A percentile compares a stretch with the other conserved stretches of the same genome.
phyloP scores from a whole-genome alignment of 1,140 invertebrate species.

The Drosophila murphyi region DNA sequence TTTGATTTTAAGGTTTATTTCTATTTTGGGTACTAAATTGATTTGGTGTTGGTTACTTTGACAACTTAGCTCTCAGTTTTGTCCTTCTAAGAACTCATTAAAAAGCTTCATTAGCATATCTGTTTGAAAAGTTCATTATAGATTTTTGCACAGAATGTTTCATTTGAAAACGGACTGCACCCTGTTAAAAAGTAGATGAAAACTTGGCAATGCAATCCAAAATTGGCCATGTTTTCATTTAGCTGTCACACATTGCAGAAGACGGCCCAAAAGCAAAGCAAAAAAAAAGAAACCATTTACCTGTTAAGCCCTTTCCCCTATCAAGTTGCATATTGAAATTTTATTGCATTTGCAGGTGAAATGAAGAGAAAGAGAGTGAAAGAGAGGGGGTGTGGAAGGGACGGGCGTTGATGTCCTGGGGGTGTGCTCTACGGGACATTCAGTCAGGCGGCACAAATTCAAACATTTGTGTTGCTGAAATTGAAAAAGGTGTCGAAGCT shows the following conservation, averaged over 20 bases:
- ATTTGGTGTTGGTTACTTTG: too few species aligned
- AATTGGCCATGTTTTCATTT: conserved; percentile 66
- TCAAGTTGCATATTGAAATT: conserved; percentile 76
- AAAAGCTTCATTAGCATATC: background rate
- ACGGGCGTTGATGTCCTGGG: background rate
- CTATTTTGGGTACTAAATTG: too few species aligned
- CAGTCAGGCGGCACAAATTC: conserved; percentile 80
- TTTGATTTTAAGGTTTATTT: too few species aligned
- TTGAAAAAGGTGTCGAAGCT: conserved; percentile 78
- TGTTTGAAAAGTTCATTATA: background rate
- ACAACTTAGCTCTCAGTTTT: background rate
- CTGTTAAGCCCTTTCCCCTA: conserved; percentile 30
- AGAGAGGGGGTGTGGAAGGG: background rate
- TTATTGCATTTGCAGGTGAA: conserved; percentile 66
- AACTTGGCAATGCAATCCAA: conserved; percentile 29
- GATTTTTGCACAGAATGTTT: conserved; percentile 5
- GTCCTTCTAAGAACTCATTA: background rate
- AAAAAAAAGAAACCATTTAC: conserved; percentile 45
- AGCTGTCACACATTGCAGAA: conserved; percentile 53
- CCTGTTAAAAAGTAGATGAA: background rate
- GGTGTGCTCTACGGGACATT: conserved; percentile 31
- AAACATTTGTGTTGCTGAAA: conserved; percentile 82
- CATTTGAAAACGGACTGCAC: too few species aligned
- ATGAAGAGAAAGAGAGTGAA: background rate
- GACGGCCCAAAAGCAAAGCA: conserved; percentile 5